Evolutionary conservation across 2,797 vertebrate species (phyloP), one percentile per base, ranked within the genome.

Genomic region (Nannoperca obscura): DNA sequence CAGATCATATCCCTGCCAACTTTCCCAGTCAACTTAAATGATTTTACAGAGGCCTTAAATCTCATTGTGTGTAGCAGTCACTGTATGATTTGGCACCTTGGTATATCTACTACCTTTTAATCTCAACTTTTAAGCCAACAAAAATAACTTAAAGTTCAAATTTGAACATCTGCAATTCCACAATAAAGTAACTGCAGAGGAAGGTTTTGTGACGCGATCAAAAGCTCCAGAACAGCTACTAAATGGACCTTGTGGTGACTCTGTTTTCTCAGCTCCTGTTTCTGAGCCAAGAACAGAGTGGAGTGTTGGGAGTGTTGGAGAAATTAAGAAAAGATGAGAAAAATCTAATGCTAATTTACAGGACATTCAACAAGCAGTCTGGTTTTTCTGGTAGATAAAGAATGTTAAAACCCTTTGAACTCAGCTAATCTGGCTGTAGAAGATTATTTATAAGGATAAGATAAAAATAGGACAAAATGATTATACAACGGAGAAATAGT

Each of bases 1-100:
- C 27, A 71, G 79, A 76, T 76, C 54, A 40, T 44, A 60, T 22
- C 38, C 61, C 46, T 54, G 50, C 57, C 49, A 27, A 44, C 58
- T 44, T 71, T 69, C 42, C 44, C 15, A 55, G 60, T 53, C 36
- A 40, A 53, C 34, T 11, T 52, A 46, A 36, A 40, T 61, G 40
- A 73, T 65, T 81, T 44, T 50, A 50, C 63, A 63, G 57, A 74
- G 49, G 61, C 32, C 42, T 68, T 53, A 20, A 76, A 74, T 63
- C 49, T 63, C 27, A 30, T 22, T 17, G 38, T 40, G 36, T 22
- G n/a, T 59, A 36, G 67, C 6, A 30, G 27, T 34, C 7, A 61
- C 20, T 15, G 49, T 8, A 36, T 9, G 40, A 50, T 55, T 22
- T 47, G 24, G 50, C 44, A 54, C 55, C 58, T 57, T 42, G 47